These are phyloP conservation scores for Ciconia boyciana DNA, from an alignment of 2,113 vertebrate species.

Conservation along the genomic window DNA sequence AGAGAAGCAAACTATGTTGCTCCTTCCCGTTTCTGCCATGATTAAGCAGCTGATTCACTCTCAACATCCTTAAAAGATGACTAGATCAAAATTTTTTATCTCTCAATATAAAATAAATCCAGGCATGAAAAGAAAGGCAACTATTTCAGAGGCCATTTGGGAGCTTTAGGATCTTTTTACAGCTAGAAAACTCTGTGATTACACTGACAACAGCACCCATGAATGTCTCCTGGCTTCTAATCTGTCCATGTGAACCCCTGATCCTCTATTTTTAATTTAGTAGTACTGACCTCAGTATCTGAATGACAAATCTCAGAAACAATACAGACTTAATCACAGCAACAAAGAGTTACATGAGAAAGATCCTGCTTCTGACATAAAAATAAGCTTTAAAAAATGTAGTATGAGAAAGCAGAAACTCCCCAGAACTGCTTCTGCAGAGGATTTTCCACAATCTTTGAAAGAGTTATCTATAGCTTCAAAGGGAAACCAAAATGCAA, in stretches of 20 bases:
- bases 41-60: constrained; percentile 15
- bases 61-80: not conserved
- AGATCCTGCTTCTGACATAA: not conserved
- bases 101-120: not conserved
- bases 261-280: not conserved
- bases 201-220: not conserved
- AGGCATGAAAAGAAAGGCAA: not conserved
- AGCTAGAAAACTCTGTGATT: not conserved
- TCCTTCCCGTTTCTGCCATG: not conserved
- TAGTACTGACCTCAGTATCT: not conserved
- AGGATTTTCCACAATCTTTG: not conserved
- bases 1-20: not conserved
- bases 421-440: not conserved
- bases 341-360: not conserved
- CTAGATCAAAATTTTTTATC: not conserved
- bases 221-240: not conserved
- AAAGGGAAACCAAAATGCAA: not conserved
- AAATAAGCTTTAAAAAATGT: not conserved
- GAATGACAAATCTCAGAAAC: not conserved
- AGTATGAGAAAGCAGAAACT: not conserved
- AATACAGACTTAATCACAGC: not conserved
- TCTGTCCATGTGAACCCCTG: not conserved
- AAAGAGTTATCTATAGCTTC: not conserved
- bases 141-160: not conserved
- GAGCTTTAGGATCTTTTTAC: not conserved